These are phyloP conservation scores for Bombylius discolor DNA, from an alignment of 2,888 invertebrate species.

Conservation along the genomic window DNA sequence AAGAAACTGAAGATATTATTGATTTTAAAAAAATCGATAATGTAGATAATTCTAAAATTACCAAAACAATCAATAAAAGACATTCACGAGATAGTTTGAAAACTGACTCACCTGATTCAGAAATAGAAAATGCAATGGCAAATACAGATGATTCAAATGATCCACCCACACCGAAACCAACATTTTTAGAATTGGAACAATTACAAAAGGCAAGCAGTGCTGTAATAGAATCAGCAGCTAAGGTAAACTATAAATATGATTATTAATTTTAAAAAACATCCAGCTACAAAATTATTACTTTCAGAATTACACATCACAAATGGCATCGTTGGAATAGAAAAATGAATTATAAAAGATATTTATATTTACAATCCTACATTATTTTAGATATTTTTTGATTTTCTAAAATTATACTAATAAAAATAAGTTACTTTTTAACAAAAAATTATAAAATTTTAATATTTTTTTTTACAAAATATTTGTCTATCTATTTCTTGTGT, in stretches of 20 bases:
- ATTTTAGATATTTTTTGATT: too few species aligned
- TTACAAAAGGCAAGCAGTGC: not conserved
- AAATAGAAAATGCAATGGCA: conserved; percentile 31
- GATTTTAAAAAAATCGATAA: not conserved
- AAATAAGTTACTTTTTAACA: too few species aligned
- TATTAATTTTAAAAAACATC: too few species aligned
- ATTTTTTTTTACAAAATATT: too few species aligned
- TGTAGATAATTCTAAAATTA: not conserved
- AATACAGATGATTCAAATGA: conserved; percentile 21
- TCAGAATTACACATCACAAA: too few species aligned
- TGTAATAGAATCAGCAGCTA: not conserved
- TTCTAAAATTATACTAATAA: too few species aligned
- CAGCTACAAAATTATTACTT: too few species aligned
- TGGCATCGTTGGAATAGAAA: too few species aligned
- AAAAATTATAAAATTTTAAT: too few species aligned
- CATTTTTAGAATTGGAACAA: conserved; percentile 26
- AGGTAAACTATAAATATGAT: not conserved
- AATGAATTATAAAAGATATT: too few species aligned
- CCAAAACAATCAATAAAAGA: not conserved
- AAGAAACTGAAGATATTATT: conserved; percentile 13
- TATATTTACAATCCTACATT: too few species aligned
- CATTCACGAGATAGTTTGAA: conserved; percentile 25
- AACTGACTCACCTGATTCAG: conserved; percentile 33
- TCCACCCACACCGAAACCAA: conserved; percentile 31
- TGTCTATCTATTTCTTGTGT: too few species aligned